Evolutionary conservation across 2,888 invertebrate species (phyloP), one percentile per base, ranked within the genome.

Genomic region (Amiota communis): DNA sequence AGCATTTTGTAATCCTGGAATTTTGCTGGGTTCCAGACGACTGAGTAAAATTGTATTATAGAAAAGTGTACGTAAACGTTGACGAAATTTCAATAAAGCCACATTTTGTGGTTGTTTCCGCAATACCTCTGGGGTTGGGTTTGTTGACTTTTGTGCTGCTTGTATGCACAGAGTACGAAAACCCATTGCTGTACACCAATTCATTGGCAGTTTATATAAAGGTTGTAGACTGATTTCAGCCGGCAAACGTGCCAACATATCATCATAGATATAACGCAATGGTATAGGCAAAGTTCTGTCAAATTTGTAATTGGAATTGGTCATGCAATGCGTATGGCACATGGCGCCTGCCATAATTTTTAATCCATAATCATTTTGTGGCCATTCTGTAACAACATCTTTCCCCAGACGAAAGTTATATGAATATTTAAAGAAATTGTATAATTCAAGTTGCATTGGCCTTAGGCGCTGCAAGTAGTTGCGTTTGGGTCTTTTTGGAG

Each of bases 131-230:
- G n/a, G n/a, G n/a, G n/a, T n/a, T n/a, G n/a, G n/a, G n/a, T n/a
- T 6, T 36, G 36, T 36, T 36, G 36, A 36, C 8, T 6, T 36
- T 11, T 36, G 67, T 8, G 78, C 74, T 0, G 79, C 70, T 17
- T 83, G 78, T 70, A 89, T 85, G 69, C 88, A 88, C 0, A 89
- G 59, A 2, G 87, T 85, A 0, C 89, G 87, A 47, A 89, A 85
- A 0, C 85, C 89, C 74, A 89, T 78, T 71, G 87, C 79, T 2
- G 88, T 87, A 8, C 84, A 81, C 83, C 84, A 89, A 74, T 77
- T 89, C 1, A 88, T 86, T 8, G 88, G 86, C 67, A 89, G 72
- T 6, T 75, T 71, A 11, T 63, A 47, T 4, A 36, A 2, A 0
- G 74, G 53, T 36, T 73, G 72, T 23, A 68, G 20, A 6, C 13